A percentile compares a stretch with the other conserved stretches of the same genome.
phyloP scores from a whole-genome alignment of 2,888 invertebrate genomes.

The Tipula unca region DNA sequence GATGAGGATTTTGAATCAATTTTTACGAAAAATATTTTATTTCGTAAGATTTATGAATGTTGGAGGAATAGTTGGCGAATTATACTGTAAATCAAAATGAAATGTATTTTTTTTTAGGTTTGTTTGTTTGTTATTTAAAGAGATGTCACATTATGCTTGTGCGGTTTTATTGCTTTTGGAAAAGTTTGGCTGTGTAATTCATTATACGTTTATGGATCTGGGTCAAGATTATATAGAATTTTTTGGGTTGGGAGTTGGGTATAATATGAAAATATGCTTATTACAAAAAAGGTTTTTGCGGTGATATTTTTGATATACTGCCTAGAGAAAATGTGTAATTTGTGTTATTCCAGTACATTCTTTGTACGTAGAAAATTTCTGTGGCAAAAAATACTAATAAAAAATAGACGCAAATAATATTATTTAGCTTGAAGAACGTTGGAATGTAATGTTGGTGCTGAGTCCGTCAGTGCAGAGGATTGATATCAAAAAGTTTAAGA shows the following conservation, averaged over 20 bases:
- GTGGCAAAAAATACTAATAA: too few relatives aligned
- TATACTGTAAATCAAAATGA: not conserved
- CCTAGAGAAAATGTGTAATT: too few relatives aligned
- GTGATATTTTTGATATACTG: too few relatives aligned
- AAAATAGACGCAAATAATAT: too few relatives aligned
- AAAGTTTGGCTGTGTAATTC: not conserved
- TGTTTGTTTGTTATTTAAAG: not conserved
- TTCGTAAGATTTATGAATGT: not conserved
- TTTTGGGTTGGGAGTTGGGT: not conserved
- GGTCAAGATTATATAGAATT: not conserved
- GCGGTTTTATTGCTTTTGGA: not conserved
- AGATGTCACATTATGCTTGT: not conserved
- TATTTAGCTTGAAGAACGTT: too few relatives aligned
- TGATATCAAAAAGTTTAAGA: too few relatives aligned
- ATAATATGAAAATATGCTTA: too few relatives aligned
- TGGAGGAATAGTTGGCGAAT: not conserved
- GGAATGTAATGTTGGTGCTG: too few relatives aligned
- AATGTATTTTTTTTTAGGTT: not conserved
- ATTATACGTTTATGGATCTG: not conserved
- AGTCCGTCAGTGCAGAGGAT: too few relatives aligned
- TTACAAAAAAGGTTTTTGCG: too few relatives aligned
- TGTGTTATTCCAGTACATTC: too few relatives aligned
- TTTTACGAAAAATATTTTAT: not conserved
- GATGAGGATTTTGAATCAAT: constrained; percentile 2
- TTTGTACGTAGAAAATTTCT: too few relatives aligned